Base-by-base conservation (phyloP, 2,113 vertebrate species). In the Stegostoma tigrinum region DNA sequence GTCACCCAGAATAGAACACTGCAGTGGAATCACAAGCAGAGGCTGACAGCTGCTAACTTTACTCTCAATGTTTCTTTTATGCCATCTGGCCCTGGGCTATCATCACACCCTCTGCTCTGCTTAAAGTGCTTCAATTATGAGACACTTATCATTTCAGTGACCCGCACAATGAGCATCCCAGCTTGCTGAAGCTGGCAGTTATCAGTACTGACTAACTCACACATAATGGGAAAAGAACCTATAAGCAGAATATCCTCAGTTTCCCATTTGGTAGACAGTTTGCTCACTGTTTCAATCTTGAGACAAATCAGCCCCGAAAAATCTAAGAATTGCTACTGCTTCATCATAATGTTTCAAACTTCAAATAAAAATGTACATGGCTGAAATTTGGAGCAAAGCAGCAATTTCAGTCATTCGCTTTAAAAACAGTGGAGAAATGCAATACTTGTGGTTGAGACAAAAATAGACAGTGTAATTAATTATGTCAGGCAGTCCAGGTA, bases 31-130 rank as follows among this genome's bases (percentile, higher is more conserved):
- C 3, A 89, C 61, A 66, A 17, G 89, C 89, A 91, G 89, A n/a
- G 61, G 89, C 61, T 66, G 89, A 91, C 89, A 91, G 89, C 89
- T 91, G 89, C 89, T 61, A 91, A 64, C 89, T 91, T 91, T 91
- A 66, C 34, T 91, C 17, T 66, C 19, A 61, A 55, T 91, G 34
- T 66, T 66, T 91, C 89, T 61, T 91, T 91, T 61, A 91, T 23
- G 27, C 55, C 89, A 64, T 91, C 89, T 91, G 89, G 89, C 89
- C 89, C 55, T 64, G 89, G 89, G 89, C 89, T 64, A 91, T 91
- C 89, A 91, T 91, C 89, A 90, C 87, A 90, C 55, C 87, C 87
- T n/a, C 87, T 90, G 55, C 52, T 17, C 87, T 61, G 30, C 55
- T 19, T 90, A 90, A 90, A 90, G 30, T n/a, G 87, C 87, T 90